These are phyloP conservation scores for Bothrops jararaca DNA, from an alignment of 2,113 vertebrate genomes.

Conservation along the genomic window DNA sequence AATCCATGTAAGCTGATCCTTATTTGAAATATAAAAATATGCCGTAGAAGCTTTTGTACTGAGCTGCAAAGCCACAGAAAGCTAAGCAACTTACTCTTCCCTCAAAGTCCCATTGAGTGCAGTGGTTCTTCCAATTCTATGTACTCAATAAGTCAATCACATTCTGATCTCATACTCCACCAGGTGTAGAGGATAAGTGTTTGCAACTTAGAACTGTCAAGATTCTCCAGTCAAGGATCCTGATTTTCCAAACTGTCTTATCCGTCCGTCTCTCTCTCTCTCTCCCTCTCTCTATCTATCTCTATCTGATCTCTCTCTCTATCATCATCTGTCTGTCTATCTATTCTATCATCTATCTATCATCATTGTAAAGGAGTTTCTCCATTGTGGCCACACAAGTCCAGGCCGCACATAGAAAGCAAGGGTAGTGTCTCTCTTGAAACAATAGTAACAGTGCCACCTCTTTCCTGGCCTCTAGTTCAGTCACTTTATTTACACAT, in stretches of 20 bases:
- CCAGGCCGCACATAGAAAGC: no score
- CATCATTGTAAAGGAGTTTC: no score
- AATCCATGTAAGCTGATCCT: background rate
- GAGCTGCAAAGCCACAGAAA: background rate
- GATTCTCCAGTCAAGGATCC: background rate
- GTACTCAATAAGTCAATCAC: background rate
- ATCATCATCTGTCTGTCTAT: no score
- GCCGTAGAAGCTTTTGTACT: background rate
- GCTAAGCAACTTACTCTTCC: background rate
- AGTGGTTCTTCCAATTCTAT: background rate
- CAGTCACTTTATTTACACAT: background rate
- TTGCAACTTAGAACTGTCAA: background rate
- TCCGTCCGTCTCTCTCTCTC: no score
- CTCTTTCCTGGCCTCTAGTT: background rate
- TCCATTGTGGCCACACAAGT: no score
- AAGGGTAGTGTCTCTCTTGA: no score
- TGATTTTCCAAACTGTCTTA: background rate
- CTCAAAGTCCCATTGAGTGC: background rate
- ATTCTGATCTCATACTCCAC: background rate
- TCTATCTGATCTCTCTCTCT: no score
- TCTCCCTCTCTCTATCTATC: no score
- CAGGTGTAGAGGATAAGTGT: background rate
- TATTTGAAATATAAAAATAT: background rate
- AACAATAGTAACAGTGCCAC: no score
- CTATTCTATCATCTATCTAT: no score